phyloP scores from a whole-genome alignment of 2,888 invertebrate genomes.

The Athripsodes cinereus region DNA sequence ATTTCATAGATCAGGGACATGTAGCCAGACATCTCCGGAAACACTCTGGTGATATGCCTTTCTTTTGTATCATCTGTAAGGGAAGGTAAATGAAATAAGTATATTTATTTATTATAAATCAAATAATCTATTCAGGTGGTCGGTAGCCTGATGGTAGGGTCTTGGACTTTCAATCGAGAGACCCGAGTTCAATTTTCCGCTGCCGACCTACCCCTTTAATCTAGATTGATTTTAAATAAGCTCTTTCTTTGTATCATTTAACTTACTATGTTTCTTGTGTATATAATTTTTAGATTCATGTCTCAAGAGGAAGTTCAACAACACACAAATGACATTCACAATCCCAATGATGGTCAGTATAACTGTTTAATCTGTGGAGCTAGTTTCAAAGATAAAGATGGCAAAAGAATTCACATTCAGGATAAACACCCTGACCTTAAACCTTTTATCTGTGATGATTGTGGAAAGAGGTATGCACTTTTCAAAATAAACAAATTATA shows the following conservation, averaged over 20 bases:
- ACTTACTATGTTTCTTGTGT: no score
- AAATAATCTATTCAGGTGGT: not conserved
- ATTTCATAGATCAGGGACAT: constrained; percentile 17
- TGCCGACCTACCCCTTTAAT: no score
- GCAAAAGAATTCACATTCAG: constrained; percentile 7
- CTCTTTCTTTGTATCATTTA: no score
- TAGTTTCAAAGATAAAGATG: constrained; percentile 5
- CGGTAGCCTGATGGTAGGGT: no score
- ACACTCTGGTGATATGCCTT: constrained; percentile 8
- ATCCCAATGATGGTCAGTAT: constrained; percentile 1
- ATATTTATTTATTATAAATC: not conserved
- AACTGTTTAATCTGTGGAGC: constrained; percentile 11
- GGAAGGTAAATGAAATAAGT: constrained; percentile 14
- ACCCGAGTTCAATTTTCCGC: no score
- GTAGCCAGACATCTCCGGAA: constrained; percentile 13
- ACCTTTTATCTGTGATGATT: constrained; percentile 17
- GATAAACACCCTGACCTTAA: constrained; percentile 6
- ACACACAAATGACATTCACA: constrained; percentile 4
- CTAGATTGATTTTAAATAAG: no score
- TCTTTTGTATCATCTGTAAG: constrained; percentile 17
- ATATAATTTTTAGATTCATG: constrained; percentile 14
- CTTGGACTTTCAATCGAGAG: no score
- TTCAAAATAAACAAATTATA: not conserved
- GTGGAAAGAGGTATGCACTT: constrained; percentile 7
- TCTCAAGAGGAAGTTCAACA: constrained; percentile 4